Evolutionary conservation across 23 tunicate genomes (phyloP).

Genomic region (Clavelina lepadiformis): DNA sequence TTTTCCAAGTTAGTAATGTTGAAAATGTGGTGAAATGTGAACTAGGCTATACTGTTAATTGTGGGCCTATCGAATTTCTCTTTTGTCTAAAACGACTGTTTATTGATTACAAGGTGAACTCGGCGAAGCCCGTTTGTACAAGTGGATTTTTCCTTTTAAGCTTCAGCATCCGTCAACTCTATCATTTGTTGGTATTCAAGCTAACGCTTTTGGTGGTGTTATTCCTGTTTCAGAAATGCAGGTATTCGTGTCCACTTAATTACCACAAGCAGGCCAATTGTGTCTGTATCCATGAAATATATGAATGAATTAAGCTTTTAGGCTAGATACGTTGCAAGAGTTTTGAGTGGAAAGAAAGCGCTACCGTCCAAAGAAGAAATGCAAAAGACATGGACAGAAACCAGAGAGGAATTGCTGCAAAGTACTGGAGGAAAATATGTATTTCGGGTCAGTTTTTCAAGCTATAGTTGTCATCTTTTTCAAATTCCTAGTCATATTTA

Average conservation of each 20-base stretch:
- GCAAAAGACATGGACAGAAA: conserved; percentile 6
- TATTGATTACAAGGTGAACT: conserved; percentile 2
- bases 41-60: background rate
- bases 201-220: conserved; percentile 31
- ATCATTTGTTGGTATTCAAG: conserved; percentile 48
- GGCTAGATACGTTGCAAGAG: conserved; percentile 52
- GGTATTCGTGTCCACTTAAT: conserved; percentile 13
- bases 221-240: conserved; percentile 32
- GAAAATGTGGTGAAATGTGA: background rate
- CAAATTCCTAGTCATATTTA: too few species aligned
- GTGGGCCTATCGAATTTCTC: background rate
- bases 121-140: conserved; percentile 15
- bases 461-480: too few species aligned
- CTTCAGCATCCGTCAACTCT: conserved; percentile 25
- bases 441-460: conserved; percentile 20
- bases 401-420: conserved; percentile 16
- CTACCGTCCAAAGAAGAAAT: conserved; percentile 39
- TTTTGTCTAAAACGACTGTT: too few species aligned
- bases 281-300: too few species aligned
- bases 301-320: too few species aligned
- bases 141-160: conserved; percentile 63
- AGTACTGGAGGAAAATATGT: conserved; percentile 16
- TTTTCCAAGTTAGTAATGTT: conserved; percentile 45
- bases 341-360: conserved; percentile 26
- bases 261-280: too few species aligned